These are phyloP conservation scores for Allacma fusca DNA, from an alignment of 2,888 invertebrate species.

Conservation along the genomic window DNA sequence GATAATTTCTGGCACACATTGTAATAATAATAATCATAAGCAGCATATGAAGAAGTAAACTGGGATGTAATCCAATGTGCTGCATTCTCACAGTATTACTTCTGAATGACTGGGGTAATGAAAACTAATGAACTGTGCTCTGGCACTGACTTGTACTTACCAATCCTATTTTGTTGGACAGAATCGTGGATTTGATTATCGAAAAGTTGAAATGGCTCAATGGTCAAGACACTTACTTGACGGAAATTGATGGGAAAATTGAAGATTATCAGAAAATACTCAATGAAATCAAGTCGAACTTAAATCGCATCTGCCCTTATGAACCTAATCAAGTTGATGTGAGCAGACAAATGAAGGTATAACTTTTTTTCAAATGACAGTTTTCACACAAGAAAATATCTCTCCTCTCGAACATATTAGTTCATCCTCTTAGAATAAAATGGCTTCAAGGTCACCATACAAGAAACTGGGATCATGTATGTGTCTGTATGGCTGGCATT, in stretches of 20 bases:
- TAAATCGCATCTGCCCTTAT: constrained; percentile 79
- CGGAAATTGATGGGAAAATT: constrained; percentile 75
- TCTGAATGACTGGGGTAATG: too few species aligned
- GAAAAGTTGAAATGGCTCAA: constrained; percentile 78
- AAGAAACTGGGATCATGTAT: background rate
- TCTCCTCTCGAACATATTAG: constrained; percentile 23
- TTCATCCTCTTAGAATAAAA: constrained; percentile 45
- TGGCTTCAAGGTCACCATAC: constrained; percentile 29
- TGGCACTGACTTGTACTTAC: too few species aligned
- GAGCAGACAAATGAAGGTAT: constrained; percentile 70
- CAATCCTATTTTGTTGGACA: constrained; percentile 64
- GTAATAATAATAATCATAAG: background rate
- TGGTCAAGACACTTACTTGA: constrained; percentile 79
- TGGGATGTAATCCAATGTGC: background rate
- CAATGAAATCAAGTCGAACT: constrained; percentile 73
- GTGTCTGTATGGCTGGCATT: constrained; percentile 29
- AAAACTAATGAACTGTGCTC: background rate
- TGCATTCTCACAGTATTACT: too few species aligned
- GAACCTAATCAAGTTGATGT: constrained; percentile 75
- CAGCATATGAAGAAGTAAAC: background rate
- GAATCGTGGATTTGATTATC: constrained; percentile 81
- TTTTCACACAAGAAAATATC: constrained; percentile 1
- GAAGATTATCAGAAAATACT: constrained; percentile 75
- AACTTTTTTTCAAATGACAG: constrained; percentile 2
- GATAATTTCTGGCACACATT: background rate